Evolutionary conservation across 2,888 invertebrate species (phyloP), one percentile per base, ranked within the genome.

Genomic region (Hedya salicella): DNA sequence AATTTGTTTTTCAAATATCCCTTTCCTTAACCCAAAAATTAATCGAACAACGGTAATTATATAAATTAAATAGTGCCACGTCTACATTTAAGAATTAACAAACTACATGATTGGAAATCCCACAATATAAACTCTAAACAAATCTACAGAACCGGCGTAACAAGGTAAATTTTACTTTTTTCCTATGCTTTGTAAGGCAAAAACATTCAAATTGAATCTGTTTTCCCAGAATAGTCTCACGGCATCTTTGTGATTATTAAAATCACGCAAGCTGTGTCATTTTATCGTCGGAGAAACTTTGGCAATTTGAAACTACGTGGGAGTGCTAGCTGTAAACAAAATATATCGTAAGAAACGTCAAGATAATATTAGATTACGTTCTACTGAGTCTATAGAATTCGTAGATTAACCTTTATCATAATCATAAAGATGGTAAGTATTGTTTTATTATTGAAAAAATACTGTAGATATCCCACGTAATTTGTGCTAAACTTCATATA

Each of bases 101-200:
- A 53, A 16, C 48, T 66, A 21, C 4, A 61, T 54, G 60, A 21
- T 19, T 14, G 21, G n/a, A 3, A 21, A 61, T 39, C 11, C 16
- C 54, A 71, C 59, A 67, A 70, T 71, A 59, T 72, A 70, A n/a
- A 69, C 69, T 68, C 53, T 70, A 66, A 71, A 61, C 40, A 54
- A 48, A 59, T 36, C 17, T 32, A 36, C 60, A 32, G 14, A 73
- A 78, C 79, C 78, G 77, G 78, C 79, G 69, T 53, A 16, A 30
- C 70, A 72, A 79, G 75, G 77, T 77, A 68, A 77, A 65, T 62
- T 62, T 68, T 32, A 48, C 66, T 71, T 75, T 77, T 75, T 72
- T 70, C 54, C 67, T 69, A 69, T 49, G n/a, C 48, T 66, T 66
- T 66, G 49, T 9, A 16, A 36, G 36, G 60, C 54, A 48, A 61